Evolutionary conservation across 2,797 vertebrate species (phyloP), one percentile per base, ranked within the genome.

Genomic region (Phoebastria nigripes): DNA sequence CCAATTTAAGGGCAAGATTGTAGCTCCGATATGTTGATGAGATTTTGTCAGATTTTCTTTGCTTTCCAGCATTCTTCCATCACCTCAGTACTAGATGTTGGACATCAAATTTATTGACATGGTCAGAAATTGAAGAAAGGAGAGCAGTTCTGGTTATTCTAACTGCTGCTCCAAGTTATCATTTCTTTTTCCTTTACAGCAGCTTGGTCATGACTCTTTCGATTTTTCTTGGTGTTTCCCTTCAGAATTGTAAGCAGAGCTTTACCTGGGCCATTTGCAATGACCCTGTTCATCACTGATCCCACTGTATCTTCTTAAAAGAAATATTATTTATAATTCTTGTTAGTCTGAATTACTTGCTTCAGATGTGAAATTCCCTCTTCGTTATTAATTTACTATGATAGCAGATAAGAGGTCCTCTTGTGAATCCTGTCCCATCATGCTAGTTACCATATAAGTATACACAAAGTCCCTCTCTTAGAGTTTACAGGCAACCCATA

Each of bases 1-100:
- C 63, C 89, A 95, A 92, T 93, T 83, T 94, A 84, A 96, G 39
- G 67, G 70, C 86, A 94, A 94, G 58, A 91, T 56, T 5, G 1
- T 76, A 71, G 80, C 79, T 84, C 63, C 79, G 80, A 90, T 80
- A 86, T 19, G 87, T 77, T 90, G 51, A 90, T 26, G n/a, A 69
- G 37, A 58, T 82, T 94, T 62, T 90, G 77, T 66, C 81, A 95
- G 71, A 33, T 47, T 90, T 93, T 65, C 49, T 90, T 80, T 93
- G 33, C 56, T 91, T 92, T 93, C 20, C 63, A 0, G 1, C 42
- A 42, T 61, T 82, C 41, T 94, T 90, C 39, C 73, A 83, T 33
- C 25, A 56, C 49, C 52, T 90, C 58, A 59, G 33, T 79, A 61
- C 52, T 67, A 46, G 11, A 47, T 33, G 22, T 3, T 51, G 54